Base-by-base conservation (phyloP, 2,113 vertebrate genomes). In the Phoenicopterus ruber region DNA sequence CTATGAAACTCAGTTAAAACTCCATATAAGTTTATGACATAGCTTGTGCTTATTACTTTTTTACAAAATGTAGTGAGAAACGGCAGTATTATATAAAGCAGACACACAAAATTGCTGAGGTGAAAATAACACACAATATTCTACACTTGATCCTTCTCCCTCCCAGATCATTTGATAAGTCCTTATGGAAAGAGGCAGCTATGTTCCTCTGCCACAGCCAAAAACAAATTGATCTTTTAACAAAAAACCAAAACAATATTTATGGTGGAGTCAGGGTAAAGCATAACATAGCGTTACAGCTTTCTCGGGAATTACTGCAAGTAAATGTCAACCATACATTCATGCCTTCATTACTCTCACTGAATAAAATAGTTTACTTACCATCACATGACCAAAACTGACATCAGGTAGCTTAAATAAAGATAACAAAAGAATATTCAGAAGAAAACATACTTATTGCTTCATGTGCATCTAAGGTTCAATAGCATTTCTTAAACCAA, bases 321-420 rank as follows among this genome's bases (percentile, higher is more conserved):
- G 74, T 84, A 91, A 92, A 94, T 69, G n/a, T 80, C 91, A 95
- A 58, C 54, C 14, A 50, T 21, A 67, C 12, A 58, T 70, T 89
- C 3, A 8, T 73, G 19, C n/a, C 7, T 65, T n/a, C 8, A 66
- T 3, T 85, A 59, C 9, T 86, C 28, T 69, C 62, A 66, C 32
- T 44, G 46, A 95, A 83, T 76, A 77, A 84, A 95, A 82, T 19
- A 72, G 22, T 22, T 69, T 80, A 97, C 97, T 97, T 91, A 98
- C 97, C 97, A 97, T 97, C 81, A 98, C 87, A 54, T 97, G 97
- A 70, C 97, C 97, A 96, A 98, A 98, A 91, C 97, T 97, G 90
- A 97, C 97, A 96, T 98, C 97, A 90, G 97, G 97, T 52, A 98
- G 97, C 97, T 98, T 96, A 93, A 96, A 82, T 66, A 76, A 92